phyloP scores from a whole-genome alignment of 2,888 invertebrate species.

The Cremastinae sp. region DNA sequence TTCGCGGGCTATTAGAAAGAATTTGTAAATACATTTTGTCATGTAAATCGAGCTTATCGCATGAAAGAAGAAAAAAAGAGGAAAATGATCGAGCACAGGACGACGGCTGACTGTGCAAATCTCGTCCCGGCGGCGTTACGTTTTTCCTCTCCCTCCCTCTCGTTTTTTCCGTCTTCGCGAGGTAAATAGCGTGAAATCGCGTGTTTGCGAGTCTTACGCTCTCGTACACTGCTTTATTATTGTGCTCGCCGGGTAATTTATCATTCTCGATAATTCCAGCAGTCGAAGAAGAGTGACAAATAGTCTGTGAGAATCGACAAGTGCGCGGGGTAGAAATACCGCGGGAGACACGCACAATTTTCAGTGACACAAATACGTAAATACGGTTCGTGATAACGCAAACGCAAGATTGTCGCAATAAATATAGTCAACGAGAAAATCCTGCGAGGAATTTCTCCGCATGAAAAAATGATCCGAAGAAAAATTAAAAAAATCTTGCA shows the following conservation, averaged over 20 bases:
- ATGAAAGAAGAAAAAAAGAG: conserved; percentile 1
- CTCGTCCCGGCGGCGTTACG: conserved; percentile 36
- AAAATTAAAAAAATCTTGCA: too few species aligned
- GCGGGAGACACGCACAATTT: conserved; percentile 13
- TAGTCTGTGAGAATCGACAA: conserved; percentile 42
- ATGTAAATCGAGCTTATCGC: background rate
- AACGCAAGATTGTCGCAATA: background rate
- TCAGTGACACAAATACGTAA: conserved; percentile 52
- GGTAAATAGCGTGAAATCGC: conserved; percentile 50
- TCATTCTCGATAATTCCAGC: conserved; percentile 55
- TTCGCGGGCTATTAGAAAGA: background rate
- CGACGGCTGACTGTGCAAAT: conserved; percentile 44
- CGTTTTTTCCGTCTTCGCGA: conserved; percentile 15
- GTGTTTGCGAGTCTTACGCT: conserved; percentile 43
- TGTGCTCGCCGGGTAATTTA: conserved; percentile 50
- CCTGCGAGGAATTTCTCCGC: background rate
- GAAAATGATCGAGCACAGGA: conserved; percentile 10
- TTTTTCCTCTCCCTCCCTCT: conserved; percentile 10
- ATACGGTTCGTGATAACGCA: conserved; percentile 32
- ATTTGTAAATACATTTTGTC: background rate
- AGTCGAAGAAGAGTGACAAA: conserved; percentile 55
- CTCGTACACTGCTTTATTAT: conserved; percentile 52
- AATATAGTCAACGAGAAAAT: background rate
- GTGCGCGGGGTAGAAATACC: background rate
- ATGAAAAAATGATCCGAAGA: too few species aligned